phyloP scores from a whole-genome alignment of 2,113 vertebrate genomes.

The Salvelinus sp. region DNA sequence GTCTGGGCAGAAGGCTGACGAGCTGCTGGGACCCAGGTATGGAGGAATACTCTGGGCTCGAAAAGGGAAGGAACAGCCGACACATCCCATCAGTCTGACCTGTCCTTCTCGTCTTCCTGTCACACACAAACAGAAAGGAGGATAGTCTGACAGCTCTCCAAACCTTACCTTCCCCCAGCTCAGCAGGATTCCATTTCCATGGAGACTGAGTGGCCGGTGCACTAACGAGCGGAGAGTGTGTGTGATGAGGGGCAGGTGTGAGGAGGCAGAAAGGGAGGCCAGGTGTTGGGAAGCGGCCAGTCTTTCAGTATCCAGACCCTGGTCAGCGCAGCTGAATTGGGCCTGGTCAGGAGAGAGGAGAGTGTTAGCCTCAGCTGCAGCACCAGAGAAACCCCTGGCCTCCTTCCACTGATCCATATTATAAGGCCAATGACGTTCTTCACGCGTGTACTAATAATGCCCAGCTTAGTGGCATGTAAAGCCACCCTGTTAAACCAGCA shows the following conservation, averaged over 20 bases:
- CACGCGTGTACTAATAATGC: too few relatives aligned
- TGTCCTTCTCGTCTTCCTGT: conserved; percentile 10
- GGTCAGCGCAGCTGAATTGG: conserved; percentile 17
- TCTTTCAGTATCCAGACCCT: neutral
- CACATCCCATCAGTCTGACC: conserved; percentile 30
- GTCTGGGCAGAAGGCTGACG: neutral
- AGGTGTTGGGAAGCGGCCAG: conserved; percentile 39
- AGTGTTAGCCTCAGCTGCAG: neutral
- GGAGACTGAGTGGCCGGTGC: conserved; percentile 60
- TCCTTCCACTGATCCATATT: too few relatives aligned
- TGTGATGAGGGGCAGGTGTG: too few relatives aligned
- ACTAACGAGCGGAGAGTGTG: conserved; percentile 48
- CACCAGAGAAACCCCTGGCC: neutral
- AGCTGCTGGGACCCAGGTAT: conserved; percentile 12
- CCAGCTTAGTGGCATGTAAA: too few relatives aligned
- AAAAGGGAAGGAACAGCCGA: conserved; percentile 21
- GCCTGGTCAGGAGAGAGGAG: neutral
- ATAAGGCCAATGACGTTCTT: too few relatives aligned
- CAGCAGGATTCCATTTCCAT: conserved; percentile 70
- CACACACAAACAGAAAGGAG: conserved; percentile 8
- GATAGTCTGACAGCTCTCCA: conserved; percentile 52
- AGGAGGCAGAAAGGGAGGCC: neutral
- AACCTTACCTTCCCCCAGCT: conserved; percentile 62
- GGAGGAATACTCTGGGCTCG: conserved; percentile 19
- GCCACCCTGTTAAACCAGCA: too few relatives aligned